Conservation (phyloP, 2,113 vertebrate genomes). For the Neotragus pygmaeus region DNA sequence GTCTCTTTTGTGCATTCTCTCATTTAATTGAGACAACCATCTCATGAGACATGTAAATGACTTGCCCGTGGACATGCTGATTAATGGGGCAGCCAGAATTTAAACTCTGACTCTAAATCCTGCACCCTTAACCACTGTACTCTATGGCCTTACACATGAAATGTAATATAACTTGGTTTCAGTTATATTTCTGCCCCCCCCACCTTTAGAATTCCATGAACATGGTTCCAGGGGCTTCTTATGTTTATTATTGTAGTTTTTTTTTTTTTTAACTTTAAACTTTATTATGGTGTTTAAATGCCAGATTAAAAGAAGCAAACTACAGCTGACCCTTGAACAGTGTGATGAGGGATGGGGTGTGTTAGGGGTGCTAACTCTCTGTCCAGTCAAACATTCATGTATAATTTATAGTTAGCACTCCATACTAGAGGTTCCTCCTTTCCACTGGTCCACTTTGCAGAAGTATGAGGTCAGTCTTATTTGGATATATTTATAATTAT, state of each 20-base stretch:
- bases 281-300: neutral
- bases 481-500: neutral
- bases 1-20: neutral
- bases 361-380: neutral
- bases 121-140: neutral
- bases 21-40: neutral
- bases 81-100: neutral
- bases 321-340: neutral
- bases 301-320: neutral
- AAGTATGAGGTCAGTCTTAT: neutral
- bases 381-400: neutral
- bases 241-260: neutral
- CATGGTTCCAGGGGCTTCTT: neutral
- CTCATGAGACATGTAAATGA: neutral
- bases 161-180: neutral
- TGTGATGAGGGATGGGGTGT: neutral
- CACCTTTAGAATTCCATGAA: neutral
- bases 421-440: neutral
- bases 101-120: neutral
- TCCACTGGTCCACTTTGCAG: neutral
- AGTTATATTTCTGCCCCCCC: neutral
- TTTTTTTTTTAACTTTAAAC: neutral
- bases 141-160: neutral
- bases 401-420: neutral
- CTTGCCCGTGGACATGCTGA: neutral